A percentile compares a stretch with the other conserved stretches of the same genome.
Evolutionary conservation across 2,797 vertebrate species (phyloP).

Genomic region (Anolis apletophallus): DNA sequence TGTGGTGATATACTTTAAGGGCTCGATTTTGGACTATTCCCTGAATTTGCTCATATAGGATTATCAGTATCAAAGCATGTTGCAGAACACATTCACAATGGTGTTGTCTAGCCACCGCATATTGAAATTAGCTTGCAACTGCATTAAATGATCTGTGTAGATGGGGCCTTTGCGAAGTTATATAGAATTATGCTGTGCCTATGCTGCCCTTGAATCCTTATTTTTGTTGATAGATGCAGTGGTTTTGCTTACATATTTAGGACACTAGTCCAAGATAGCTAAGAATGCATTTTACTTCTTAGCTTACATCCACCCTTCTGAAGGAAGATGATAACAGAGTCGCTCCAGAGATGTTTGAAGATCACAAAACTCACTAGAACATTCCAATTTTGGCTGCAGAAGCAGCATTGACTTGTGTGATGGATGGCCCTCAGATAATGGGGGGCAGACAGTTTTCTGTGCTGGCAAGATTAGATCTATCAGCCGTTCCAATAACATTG

Average conservation of each 20-base stretch:
- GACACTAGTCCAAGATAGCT: background rate
- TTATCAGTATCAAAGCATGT: no score
- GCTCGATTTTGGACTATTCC: no score
- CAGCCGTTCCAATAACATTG: conserved; percentile 41
- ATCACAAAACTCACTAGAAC: background rate
- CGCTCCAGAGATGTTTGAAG: background rate
- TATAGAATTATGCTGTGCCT: background rate
- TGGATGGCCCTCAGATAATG: conserved; percentile 42
- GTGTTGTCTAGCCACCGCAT: no score
- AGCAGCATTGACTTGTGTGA: conserved; percentile 42
- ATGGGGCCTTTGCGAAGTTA: background rate
- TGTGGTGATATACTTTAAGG: no score
- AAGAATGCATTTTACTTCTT: background rate
- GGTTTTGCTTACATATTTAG: conserved; percentile 12
- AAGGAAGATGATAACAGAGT: background rate
- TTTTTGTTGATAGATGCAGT: background rate
- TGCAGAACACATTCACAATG: no score
- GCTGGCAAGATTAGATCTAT: conserved; percentile 36
- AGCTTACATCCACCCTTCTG: background rate
- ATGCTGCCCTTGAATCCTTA: background rate
- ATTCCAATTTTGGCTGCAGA: conserved; percentile 41
- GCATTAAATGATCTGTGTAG: no score
- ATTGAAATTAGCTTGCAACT: no score
- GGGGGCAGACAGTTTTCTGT: conserved; percentile 14
- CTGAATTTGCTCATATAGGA: no score